Evolutionary conservation across 2,113 vertebrate species (phyloP).

Genomic region (Alligator sinensis): DNA sequence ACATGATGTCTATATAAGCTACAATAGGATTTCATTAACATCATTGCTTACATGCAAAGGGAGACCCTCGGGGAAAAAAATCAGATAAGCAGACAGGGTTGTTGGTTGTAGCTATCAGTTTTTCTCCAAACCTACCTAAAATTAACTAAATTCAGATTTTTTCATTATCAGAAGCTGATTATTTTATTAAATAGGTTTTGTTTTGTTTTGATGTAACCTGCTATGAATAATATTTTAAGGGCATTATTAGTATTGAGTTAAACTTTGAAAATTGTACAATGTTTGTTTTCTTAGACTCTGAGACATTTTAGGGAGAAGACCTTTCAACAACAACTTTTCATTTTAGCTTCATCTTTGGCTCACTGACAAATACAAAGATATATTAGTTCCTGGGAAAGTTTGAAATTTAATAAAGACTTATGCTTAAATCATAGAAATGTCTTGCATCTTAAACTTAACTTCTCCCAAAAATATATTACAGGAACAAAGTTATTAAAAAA

Average conservation of each 20-base stretch:
- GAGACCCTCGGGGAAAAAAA: background rate
- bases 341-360: background rate
- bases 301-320: background rate
- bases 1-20: background rate
- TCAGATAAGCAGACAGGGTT: background rate
- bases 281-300: background rate
- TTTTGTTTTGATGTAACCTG: background rate
- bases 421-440: background rate
- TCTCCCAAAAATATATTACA: background rate
- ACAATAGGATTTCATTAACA: background rate
- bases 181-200: background rate
- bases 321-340: background rate
- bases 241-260: background rate
- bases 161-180: background rate
- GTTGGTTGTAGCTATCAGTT: background rate
- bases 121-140: background rate
- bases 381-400: background rate
- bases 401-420: background rate
- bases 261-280: background rate
- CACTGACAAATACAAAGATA: fast-evolving
- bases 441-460: background rate
- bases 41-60: background rate
- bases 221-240: background rate
- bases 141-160: background rate
- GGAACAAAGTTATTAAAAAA: background rate